Conservation (phyloP, 2,113 vertebrate genomes). For the Naja naja region DNA sequence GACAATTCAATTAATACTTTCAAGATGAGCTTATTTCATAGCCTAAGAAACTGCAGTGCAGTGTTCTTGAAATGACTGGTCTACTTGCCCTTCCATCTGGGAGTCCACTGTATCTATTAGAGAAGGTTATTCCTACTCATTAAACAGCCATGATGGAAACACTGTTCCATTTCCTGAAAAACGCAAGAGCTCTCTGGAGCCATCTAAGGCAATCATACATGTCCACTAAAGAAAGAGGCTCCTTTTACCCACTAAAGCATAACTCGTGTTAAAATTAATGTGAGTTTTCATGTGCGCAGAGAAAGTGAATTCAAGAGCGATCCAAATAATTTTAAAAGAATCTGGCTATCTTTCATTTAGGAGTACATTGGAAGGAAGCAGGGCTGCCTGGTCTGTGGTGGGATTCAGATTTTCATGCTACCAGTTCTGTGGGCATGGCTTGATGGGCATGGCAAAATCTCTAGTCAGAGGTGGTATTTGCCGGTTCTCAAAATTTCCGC, state of each 20-base stretch:
- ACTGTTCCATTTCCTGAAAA: conserved; percentile 35
- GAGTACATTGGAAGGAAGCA: conserved; percentile 36
- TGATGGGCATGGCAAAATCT: too few species aligned
- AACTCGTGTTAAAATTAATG: conserved; percentile 10
- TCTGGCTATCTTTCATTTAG: conserved; percentile 36
- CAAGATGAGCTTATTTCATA: background rate
- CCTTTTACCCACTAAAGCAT: conserved; percentile 14
- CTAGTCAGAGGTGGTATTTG: too few species aligned
- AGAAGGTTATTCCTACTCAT: conserved; percentile 3
- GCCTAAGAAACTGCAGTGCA: background rate
- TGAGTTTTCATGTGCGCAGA: conserved; percentile 29
- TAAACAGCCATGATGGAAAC: conserved; percentile 11
- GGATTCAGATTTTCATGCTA: too few species aligned
- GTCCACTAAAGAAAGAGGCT: background rate
- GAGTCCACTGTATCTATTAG: background rate
- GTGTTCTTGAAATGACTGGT: conserved; percentile 19
- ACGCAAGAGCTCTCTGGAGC: background rate
- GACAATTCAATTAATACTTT: background rate
- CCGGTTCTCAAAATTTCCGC: too few species aligned
- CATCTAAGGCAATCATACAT: background rate
- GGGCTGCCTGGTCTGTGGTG: background rate
- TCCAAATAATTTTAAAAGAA: conserved; percentile 32
- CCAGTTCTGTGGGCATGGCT: too few species aligned
- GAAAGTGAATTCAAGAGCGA: conserved; percentile 32
- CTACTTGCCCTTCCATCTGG: background rate